Base-by-base conservation (phyloP, 2,888 invertebrate genomes). In the Mythimna ferrago region DNA sequence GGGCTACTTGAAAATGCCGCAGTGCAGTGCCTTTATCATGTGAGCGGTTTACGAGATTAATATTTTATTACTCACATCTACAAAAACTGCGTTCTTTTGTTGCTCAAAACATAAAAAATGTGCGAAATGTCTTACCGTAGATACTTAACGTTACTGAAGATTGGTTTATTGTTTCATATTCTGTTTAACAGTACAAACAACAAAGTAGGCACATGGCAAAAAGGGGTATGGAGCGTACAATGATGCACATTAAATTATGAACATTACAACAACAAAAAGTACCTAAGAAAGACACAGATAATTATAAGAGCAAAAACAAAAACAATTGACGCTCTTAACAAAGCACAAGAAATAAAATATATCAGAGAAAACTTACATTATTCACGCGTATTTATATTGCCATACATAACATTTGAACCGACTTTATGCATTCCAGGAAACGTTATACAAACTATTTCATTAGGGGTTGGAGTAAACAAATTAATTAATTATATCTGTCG, bases 1-100 rank as follows among this genome's bases (percentile, higher is more conserved):
- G 79, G 86, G 77, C 73, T 66, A 81, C 80, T 86, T 77, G 79
- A 80, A 79, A 89, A 83, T 82, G 78, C 86, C 86, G 88, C 88
- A 89, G 75, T 88, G 89, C 87, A 87, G 88, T 79, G 79, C 54
- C 54, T 86, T 72, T 72, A 81, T 63, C 71, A 64, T 71, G 62
- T 67, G 76, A 69, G 72, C 63, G 53, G 73, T 69, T 68, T 56
- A 66, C 10, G 51, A 73, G 66, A 71, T 76, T 71, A 64, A 83
- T 80, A 76, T 83, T 83, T 69, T 85, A 75, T 79, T 32, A 74
- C 80, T 63, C 32, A 54, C 51, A 77, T 84, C 10, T 54, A 56
- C 48, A 68, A 32, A 71, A 70, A 67, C 53, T 61, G 58, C 44
- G 32, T 70, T 81, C 44, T 35, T 60, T 68, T 70, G 64, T 76